These are phyloP conservation scores for Lagopus muta DNA, from an alignment of 2,113 vertebrate genomes.

Conservation along the genomic window DNA sequence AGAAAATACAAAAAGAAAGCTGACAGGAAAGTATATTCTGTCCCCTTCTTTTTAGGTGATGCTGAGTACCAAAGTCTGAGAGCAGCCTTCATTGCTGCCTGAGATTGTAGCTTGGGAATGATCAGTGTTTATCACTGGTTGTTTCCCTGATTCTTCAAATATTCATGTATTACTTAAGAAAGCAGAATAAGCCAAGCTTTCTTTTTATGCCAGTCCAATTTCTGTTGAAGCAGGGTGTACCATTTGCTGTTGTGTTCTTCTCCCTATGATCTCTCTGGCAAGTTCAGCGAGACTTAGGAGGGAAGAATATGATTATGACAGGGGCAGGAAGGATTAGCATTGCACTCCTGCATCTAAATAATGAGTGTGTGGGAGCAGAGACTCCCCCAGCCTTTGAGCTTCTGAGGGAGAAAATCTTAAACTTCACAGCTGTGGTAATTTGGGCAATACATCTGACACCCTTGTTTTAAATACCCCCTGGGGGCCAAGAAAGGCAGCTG, in stretches of 20 bases:
- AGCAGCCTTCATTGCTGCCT: not conserved
- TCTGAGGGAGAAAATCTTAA: not conserved
- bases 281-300: not conserved
- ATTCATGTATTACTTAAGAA: not conserved
- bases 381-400: not conserved
- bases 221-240: not conserved
- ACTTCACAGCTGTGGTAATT: not conserved
- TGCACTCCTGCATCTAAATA: not conserved
- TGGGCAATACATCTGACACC: not conserved
- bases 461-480: not conserved
- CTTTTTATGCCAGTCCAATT: not conserved
- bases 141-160: not conserved
- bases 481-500: not conserved
- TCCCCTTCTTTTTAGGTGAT: not conserved
- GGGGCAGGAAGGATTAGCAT: not conserved
- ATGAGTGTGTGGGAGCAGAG: not conserved
- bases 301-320: accelerated
- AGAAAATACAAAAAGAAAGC: not conserved
- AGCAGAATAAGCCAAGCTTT: not conserved
- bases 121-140: not conserved
- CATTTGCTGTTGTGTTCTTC: not conserved
- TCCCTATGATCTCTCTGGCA: not conserved
- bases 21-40: not conserved
- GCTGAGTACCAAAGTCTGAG: not conserved
- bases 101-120: not conserved